A percentile compares a stretch with the other conserved stretches of the same genome.
These are phyloP conservation scores for Crepidodera aurea DNA, from an alignment of 2,888 invertebrate genomes.

Conservation along the genomic window DNA sequence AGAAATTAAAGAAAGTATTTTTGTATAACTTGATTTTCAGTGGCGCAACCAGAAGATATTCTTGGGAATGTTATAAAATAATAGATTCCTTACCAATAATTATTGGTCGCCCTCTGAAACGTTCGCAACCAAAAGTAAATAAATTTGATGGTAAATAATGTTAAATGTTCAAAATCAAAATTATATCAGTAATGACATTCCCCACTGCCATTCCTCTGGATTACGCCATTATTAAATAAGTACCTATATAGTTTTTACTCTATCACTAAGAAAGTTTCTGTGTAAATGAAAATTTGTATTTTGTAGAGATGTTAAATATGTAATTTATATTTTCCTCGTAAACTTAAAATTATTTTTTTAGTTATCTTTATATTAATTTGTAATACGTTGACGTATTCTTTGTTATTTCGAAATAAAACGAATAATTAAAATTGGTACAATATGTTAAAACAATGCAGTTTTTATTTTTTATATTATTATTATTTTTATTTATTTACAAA, in stretches of 20 bases:
- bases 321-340: neutral
- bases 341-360: neutral
- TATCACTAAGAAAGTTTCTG: neutral
- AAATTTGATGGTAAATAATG: no score
- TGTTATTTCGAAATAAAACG: neutral
- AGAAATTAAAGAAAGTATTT: constrained; percentile 3
- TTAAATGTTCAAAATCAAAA: no score
- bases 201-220: neutral
- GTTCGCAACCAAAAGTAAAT: no score
- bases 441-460: no score
- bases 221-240: constrained; percentile 1
- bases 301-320: neutral
- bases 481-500: no score
- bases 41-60: neutral
- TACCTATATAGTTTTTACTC: neutral
- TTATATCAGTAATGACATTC: neutral
- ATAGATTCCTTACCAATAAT: neutral
- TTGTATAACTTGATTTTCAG: neutral
- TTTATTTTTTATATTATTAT: no score
- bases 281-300: constrained; percentile 1
- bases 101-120: no score
- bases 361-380: neutral
- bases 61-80: constrained; percentile 1
- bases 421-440: no score
- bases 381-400: neutral